Percentiles rank a stretch among this genome's conserved stretches.
Evolutionary conservation across 64 coral and sea anemone genomes (phyloP).

Genomic region (Actinia tenebrosa): DNA sequence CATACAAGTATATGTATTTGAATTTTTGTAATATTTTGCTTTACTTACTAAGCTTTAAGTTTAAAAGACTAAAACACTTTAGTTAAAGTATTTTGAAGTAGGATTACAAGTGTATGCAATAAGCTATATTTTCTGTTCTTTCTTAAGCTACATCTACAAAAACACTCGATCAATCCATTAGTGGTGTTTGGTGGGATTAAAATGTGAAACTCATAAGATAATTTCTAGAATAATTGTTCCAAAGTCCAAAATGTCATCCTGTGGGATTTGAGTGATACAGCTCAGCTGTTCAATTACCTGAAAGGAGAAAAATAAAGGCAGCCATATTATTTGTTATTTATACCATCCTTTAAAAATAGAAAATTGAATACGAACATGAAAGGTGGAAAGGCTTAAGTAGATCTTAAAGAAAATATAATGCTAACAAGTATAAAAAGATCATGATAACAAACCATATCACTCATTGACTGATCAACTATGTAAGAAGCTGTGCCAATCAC

Average conservation of each 20-base stretch:
- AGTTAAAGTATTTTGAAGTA: neutral
- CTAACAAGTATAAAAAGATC: neutral
- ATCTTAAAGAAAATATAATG: neutral
- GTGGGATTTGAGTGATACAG: conserved; percentile 92
- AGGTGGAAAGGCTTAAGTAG: too few relatives aligned
- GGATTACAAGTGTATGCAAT: neutral
- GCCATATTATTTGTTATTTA: neutral
- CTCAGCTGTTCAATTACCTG: conserved; percentile 87
- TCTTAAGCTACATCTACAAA: neutral
- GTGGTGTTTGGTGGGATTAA: neutral
- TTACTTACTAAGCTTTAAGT: neutral
- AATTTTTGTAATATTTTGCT: neutral
- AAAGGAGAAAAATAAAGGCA: neutral
- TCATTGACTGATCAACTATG: conserved; percentile 75
- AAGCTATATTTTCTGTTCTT: neutral
- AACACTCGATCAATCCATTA: neutral
- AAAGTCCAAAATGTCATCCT: conserved; percentile 95
- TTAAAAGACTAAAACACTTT: neutral
- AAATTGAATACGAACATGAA: neutral
- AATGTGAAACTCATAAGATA: conserved; percentile 12
- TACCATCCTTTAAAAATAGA: neutral
- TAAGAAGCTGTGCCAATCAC: conserved; percentile 81
- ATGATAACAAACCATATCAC: conserved; percentile 75
- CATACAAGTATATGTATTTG: neutral
- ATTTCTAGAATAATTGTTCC: conserved; percentile 88